Percentiles rank a stretch among this genome's conserved stretches.
Evolutionary conservation across 2,888 invertebrate genomes (phyloP).

Genomic region (Pseudeuparius sepicola): DNA sequence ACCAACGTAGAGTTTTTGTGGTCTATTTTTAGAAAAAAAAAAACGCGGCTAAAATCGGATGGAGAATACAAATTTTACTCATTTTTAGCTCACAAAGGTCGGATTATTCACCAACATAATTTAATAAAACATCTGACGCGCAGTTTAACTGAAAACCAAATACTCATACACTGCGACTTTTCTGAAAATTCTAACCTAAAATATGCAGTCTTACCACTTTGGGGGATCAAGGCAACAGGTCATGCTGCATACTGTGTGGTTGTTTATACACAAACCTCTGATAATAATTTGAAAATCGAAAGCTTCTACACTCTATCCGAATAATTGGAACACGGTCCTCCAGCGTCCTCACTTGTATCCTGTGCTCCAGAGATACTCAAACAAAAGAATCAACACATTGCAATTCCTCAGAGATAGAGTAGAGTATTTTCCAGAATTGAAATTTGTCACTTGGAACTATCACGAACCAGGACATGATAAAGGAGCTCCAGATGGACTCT

Average conservation of each 20-base stretch:
- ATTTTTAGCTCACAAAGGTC: neutral
- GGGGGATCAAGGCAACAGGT: slow-evolving; percentile 9
- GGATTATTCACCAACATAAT: neutral
- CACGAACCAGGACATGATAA: slow-evolving; percentile 12
- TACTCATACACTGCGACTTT: slow-evolving; percentile 7
- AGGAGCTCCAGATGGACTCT: slow-evolving; percentile 11
- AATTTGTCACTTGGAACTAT: slow-evolving; percentile 9
- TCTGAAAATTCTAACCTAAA: slow-evolving; percentile 7
- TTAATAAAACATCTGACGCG: neutral
- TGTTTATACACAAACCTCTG: neutral
- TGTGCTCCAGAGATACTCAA: slow-evolving; percentile 1
- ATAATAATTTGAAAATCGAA: slow-evolving; percentile 2
- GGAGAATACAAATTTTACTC: neutral
- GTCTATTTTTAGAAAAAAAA: no score
- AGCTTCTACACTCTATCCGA: slow-evolving; percentile 7
- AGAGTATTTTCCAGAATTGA: slow-evolving; percentile 1
- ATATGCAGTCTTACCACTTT: slow-evolving; percentile 9
- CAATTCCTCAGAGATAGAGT: slow-evolving; percentile 7
- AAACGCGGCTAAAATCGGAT: no score
- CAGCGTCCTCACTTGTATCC: slow-evolving; percentile 3
- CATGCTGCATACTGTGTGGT: slow-evolving; percentile 6
- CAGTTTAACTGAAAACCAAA: neutral
- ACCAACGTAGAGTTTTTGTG: no score
- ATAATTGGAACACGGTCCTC: slow-evolving; percentile 5
- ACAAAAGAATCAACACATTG: slow-evolving; percentile 1